These are phyloP conservation scores for Heliocidaris tuberculata DNA, from an alignment of 35 echinoderm and acorn worm genomes.

Conservation along the genomic window DNA sequence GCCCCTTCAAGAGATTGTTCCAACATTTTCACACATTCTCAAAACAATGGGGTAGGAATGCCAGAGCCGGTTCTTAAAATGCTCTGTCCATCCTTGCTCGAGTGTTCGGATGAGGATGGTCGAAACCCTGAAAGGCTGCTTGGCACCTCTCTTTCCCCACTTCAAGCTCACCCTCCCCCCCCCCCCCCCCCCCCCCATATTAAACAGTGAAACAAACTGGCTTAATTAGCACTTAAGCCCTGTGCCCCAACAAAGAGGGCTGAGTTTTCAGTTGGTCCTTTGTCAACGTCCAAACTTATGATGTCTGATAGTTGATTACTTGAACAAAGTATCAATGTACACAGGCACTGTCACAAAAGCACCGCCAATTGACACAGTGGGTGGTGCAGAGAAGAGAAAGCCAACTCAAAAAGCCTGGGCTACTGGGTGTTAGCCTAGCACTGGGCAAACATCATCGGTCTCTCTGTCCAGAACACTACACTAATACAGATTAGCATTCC, in stretches of 20 bases:
- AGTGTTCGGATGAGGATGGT: neutral
- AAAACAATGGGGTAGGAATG: constrained; percentile 13
- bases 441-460: neutral
- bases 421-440: constrained; percentile 41
- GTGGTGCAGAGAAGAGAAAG: constrained; percentile 45
- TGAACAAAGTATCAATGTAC: constrained; percentile 39
- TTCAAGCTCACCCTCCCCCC: neutral
- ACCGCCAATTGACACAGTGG: constrained; percentile 65
- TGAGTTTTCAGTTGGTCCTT: constrained; percentile 43
- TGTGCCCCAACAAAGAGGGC: constrained; percentile 28
- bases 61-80: neutral
- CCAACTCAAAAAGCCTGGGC: neutral
- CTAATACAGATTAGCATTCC: constrained; percentile 54
- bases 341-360: constrained; percentile 54
- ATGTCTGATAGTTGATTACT: constrained; percentile 48
- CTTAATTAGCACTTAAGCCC: constrained; percentile 55
- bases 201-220: constrained; percentile 54
- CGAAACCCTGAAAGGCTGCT: neutral
- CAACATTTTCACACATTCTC: constrained; percentile 44
- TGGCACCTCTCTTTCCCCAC: neutral
- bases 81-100: neutral
- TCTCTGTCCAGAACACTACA: constrained; percentile 14
- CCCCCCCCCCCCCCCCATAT: no score
- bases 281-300: neutral
- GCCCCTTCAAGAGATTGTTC: constrained; percentile 23